Base-by-base conservation (phyloP, 2,113 vertebrate species). In the Diadophis punctatus region DNA sequence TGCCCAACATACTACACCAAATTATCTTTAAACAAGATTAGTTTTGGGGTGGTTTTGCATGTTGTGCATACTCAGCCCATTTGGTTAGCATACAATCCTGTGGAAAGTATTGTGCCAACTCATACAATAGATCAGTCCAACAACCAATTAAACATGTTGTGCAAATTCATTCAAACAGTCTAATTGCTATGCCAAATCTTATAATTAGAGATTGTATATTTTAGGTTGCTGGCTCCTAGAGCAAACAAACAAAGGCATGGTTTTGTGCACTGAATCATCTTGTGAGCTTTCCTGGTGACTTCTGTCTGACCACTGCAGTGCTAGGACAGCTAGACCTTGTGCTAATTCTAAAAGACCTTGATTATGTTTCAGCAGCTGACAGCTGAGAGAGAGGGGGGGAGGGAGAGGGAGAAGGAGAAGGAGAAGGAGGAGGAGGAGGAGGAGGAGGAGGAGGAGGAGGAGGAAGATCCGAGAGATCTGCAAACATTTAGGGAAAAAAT, bases 381-480 rank as follows among this genome's bases (percentile, higher is more conserved):
- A 39, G 68, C 7, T 74, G 16, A 80, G 68, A 80, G 0, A 80
- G 68, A 39, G 1, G 34, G n/a, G 8, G 1, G 30, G 27, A 63
- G 1, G 1, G 30, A n/a, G 0, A 0, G 1, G 2, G 7, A 25
- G 56, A 25, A 1, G 10, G 56, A 63, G 9, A 12, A 27, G 12
- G 0, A 4, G 53, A 3, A 12, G 0, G 52, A 53, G 52, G 52
- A 53, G 53, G 5, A 4, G 20, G 16, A 20, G 56, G 25, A 8
- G 8, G 2, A 39, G 2, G 20, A 0, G 20, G 16, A 11, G 3
- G 9, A 63, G n/a, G 0, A 1, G 3, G 6, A 20, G 2, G 12
- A 16, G 60, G 8, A 4, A 34, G n/a, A 39, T 46, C 5, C 5
- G 5, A 80, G 16, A 80, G 1, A 68, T 80, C 18, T 80, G 34